phyloP scores from a whole-genome alignment of 2,888 invertebrate species.

The Pilophorus perplexus region DNA sequence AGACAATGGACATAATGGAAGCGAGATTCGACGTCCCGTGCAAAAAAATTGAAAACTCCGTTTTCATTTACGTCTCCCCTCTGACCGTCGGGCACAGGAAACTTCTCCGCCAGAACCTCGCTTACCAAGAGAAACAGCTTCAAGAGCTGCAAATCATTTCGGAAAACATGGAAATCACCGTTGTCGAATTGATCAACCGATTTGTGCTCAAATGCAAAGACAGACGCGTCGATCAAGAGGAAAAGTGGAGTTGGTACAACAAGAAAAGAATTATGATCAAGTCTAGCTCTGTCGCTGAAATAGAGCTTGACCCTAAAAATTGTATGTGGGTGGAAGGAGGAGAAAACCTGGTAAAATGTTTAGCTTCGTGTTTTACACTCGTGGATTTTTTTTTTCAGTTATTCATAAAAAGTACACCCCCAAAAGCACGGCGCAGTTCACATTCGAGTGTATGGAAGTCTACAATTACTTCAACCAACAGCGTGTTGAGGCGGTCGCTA shows the following conservation, averaged over 20 bases:
- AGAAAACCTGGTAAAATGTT: neutral
- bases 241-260: constrained; percentile 48
- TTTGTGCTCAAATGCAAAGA: constrained; percentile 65
- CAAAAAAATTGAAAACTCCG: constrained; percentile 60
- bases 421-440: constrained; percentile 53
- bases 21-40: constrained; percentile 70
- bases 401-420: constrained; percentile 34
- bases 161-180: constrained; percentile 69
- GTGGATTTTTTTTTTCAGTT: constrained; percentile 11
- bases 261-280: constrained; percentile 35
- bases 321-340: constrained; percentile 12
- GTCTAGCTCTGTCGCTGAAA: constrained; percentile 36
- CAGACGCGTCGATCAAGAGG: constrained; percentile 55
- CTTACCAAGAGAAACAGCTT: constrained; percentile 57
- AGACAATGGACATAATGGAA: constrained; percentile 72
- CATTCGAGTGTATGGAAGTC: constrained; percentile 60
- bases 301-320: constrained; percentile 27
- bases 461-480: constrained; percentile 77
- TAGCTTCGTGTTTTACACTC: neutral
- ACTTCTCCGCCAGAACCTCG: constrained; percentile 64
- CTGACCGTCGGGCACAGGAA: constrained; percentile 61
- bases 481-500: constrained; percentile 70
- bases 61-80: constrained; percentile 63
- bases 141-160: constrained; percentile 60
- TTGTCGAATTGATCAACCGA: constrained; percentile 72